A percentile compares a stretch with the other conserved stretches of the same genome.
These are phyloP conservation scores for Mystacides longicornis DNA, from an alignment of 2,888 invertebrate genomes.

Conservation along the genomic window DNA sequence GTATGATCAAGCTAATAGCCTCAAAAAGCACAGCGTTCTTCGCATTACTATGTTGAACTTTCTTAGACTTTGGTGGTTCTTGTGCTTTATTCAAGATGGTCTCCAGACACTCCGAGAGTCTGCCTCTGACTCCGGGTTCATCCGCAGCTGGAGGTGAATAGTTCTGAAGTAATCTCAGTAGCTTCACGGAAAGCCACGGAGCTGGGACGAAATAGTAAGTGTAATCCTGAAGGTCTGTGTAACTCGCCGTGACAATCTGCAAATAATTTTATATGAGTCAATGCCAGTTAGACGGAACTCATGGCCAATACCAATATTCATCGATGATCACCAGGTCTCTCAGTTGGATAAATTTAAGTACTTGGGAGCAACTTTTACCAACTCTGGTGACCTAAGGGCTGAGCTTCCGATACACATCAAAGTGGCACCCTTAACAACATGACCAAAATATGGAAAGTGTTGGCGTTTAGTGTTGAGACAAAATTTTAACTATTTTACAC, in stretches of 20 bases:
- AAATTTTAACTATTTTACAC: no score
- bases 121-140: slow-evolving; percentile 86
- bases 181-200: slow-evolving; percentile 99
- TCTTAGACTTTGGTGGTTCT: slow-evolving; percentile 99
- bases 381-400: no score
- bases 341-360: no score
- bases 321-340: no score
- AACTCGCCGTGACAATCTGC: slow-evolving; percentile 95
- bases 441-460: no score
- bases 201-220: slow-evolving; percentile 99
- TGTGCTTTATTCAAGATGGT: slow-evolving; percentile 98
- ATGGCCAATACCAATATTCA: no score
- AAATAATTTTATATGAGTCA: no score
- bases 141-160: slow-evolving; percentile 96
- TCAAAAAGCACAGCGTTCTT: slow-evolving; percentile 99
- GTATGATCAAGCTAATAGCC: slow-evolving; percentile 98
- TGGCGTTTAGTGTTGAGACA: no score
- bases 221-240: slow-evolving; percentile 98
- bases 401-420: no score
- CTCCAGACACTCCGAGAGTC: slow-evolving; percentile 95
- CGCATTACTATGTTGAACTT: slow-evolving; percentile 99
- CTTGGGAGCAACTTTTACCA: no score
- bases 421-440: no score
- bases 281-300: no score
- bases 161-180: slow-evolving; percentile 91